phyloP scores from a whole-genome alignment of 2,888 invertebrate genomes.

The Scaptomyza polygonia region DNA sequence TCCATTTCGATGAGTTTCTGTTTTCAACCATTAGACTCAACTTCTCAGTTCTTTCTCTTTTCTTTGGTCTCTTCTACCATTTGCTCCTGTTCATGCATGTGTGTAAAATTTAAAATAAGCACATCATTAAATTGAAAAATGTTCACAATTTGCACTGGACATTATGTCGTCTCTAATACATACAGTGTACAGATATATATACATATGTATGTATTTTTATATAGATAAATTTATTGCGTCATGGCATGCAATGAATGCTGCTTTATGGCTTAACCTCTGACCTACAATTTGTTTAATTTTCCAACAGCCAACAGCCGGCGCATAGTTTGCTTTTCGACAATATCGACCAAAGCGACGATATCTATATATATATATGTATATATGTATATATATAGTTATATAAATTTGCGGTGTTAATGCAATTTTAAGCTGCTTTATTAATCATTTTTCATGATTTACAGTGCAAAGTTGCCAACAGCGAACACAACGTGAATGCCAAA shows the following conservation, averaged over 20 bases:
- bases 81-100: conserved; percentile 60
- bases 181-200: conserved; percentile 5
- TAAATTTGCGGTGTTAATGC: conserved; percentile 73
- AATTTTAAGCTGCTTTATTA: conserved; percentile 76
- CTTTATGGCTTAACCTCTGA: conserved; percentile 20
- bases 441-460: conserved; percentile 72
- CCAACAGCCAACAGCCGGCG: conserved; percentile 12
- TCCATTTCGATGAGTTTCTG: conserved; percentile 34
- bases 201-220: too few species aligned
- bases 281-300: conserved; percentile 68
- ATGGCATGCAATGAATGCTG: conserved; percentile 18
- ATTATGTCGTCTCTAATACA: conserved; percentile 66
- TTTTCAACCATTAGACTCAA: conserved; percentile 14
- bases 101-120: conserved; percentile 79
- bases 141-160: conserved; percentile 73
- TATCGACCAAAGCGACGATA: conserved; percentile 17
- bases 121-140: conserved; percentile 82
- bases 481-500: conserved; percentile 20
- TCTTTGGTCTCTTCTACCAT: conserved; percentile 10
- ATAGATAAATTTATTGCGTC: conserved; percentile 2
- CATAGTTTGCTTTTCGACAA: conserved; percentile 2
- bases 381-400: too few species aligned
- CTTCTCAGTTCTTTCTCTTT: neutral
- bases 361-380: too few species aligned
- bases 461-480: conserved; percentile 12